Evolutionary conservation across 2,113 vertebrate species (phyloP).

Genomic region (Pelusios castaneus): DNA sequence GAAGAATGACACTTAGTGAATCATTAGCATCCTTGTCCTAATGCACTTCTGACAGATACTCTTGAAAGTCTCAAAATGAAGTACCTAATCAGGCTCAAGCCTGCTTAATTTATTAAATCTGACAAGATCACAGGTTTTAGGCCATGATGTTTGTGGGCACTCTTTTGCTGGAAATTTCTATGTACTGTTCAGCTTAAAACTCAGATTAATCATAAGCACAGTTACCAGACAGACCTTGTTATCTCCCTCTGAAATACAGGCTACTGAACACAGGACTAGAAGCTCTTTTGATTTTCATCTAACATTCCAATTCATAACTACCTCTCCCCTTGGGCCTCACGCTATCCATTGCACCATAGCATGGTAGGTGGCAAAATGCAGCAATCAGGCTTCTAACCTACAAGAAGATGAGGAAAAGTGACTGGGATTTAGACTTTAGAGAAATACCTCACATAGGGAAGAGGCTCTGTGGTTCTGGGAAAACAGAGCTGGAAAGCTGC

Average conservation of each 20-base stretch:
- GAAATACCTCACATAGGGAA: not conserved
- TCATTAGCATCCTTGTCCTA: not conserved
- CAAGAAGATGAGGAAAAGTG: not conserved
- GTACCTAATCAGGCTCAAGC: not conserved
- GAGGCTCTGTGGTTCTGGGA: not conserved
- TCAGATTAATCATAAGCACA: not conserved
- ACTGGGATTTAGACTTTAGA: not conserved
- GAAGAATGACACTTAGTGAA: not conserved
- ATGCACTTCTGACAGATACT: not conserved
- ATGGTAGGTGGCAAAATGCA: not conserved
- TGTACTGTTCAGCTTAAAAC: not conserved
- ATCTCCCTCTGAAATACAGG: not conserved
- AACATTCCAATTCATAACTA: conserved; percentile 14
- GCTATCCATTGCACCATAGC: not conserved
- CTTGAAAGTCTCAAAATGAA: not conserved
- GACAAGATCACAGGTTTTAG: not conserved
- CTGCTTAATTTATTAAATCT: conserved; percentile 11
- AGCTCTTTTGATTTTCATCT: conserved; percentile 55
- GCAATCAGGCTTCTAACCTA: not conserved
- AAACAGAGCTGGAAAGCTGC: not conserved
- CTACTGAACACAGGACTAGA: not conserved
- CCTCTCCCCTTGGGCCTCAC: not conserved
- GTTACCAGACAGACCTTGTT: conserved; percentile 1
- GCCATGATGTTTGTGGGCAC: not conserved
- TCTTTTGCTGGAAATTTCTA: not conserved